Base-by-base conservation (phyloP, 2,113 vertebrate species). In the Hepsetus odoe region DNA sequence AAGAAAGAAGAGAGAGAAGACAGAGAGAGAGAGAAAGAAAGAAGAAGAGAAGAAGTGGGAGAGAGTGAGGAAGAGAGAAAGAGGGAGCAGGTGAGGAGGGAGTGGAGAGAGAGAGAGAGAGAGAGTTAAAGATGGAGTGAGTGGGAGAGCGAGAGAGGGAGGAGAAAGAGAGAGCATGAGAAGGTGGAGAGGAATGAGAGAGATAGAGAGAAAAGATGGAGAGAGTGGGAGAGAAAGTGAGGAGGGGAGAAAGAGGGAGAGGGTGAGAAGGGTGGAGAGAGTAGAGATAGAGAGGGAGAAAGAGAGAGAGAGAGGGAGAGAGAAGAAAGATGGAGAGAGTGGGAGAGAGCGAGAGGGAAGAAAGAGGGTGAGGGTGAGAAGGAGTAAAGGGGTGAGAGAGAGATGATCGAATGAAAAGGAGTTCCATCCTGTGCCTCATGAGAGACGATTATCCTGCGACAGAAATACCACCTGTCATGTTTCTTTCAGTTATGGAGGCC, bases 391-490 rank as follows among this genome's bases (percentile, higher is more conserved):
- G n/a, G n/a, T n/a, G n/a, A n/a, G n/a, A n/a, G n/a, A n/a, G n/a
- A n/a, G n/a, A n/a, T n/a, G n/a, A n/a, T n/a, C n/a, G n/a, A n/a
- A n/a, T n/a, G n/a, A 24, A 81, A 24, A 26, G 28, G 3, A 55
- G 73, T 74, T 77, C 66, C 73, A 75, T 74, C 82, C 35, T 69
- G 79, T 81, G 62, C 28, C 72, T 84, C 59, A 66, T 56, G 84
- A 82, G 71, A 74, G 85, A 82, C 79, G 86, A 78, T 85, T 85
- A 85, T 56, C 69, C 67, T 64, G 59, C 38, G 66, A 74, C 61
- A 81, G 81, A 88, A 88, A 88, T 84, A 83, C 86, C 69, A 84
- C 83, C 83, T 85, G 79, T 80, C 85, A 81, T 85, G 72, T 84
- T 82, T 59, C 78, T 81, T 65, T 86, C 74, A 81, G 75, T 70